Conservation (phyloP, 2,113 vertebrate genomes). For the Paramisgurnus dabryanus region DNA sequence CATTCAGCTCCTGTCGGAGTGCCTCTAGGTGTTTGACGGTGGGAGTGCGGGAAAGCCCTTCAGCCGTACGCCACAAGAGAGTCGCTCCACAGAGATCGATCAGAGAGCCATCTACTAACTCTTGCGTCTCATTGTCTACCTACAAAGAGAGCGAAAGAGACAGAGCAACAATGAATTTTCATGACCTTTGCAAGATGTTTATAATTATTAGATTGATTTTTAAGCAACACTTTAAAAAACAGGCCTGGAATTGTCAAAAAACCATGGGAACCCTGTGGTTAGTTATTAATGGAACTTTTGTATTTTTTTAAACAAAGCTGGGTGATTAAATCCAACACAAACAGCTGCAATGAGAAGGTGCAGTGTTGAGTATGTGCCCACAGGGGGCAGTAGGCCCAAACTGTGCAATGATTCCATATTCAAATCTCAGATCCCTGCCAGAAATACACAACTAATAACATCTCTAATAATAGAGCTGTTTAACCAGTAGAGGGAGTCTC, state of each 20-base stretch:
- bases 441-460: not conserved
- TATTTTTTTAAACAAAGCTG: too few species aligned
- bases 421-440: not conserved
- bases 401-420: not conserved
- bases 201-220: not conserved
- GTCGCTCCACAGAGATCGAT: constrained; percentile 96
- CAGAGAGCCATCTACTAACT: constrained; percentile 94
- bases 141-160: constrained; percentile 53
- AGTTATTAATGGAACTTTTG: too few species aligned
- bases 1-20: constrained; percentile 95
- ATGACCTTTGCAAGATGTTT: not conserved
- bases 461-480: not conserved
- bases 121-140: constrained; percentile 94
- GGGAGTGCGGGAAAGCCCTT: constrained; percentile 92
- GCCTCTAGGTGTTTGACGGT: constrained; percentile 97
- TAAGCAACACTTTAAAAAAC: not conserved
- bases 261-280: too few species aligned
- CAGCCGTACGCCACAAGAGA: constrained; percentile 94
- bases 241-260: not conserved
- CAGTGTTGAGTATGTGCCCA: not conserved
- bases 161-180: not conserved
- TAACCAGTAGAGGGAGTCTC: not conserved
- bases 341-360: not conserved
- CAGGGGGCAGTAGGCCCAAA: constrained; percentile 9
- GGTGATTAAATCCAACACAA: not conserved